phyloP scores from a whole-genome alignment of 2,797 vertebrate genomes.

The Argyrosomus regius region DNA sequence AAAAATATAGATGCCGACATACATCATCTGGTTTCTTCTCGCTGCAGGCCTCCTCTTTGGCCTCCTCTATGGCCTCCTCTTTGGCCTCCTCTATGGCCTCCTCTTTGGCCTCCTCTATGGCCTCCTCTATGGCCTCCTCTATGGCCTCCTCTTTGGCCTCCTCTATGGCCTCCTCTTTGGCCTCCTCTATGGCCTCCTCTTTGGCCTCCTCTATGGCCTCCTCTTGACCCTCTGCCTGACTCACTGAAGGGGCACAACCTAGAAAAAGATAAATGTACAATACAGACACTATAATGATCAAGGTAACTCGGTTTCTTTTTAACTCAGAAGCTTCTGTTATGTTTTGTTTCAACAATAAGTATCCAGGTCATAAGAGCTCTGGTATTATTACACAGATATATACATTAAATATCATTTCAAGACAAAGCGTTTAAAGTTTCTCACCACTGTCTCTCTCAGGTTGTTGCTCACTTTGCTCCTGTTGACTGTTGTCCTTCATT shows the following conservation, averaged over 20 bases:
- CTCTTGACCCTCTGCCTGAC: slow-evolving; percentile 62
- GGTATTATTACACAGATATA: not conserved
- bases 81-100: slow-evolving; percentile 15
- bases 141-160: slow-evolving; percentile 44
- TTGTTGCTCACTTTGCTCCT: slow-evolving; percentile 49
- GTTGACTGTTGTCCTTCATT: slow-evolving; percentile 15
- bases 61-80: slow-evolving; percentile 42
- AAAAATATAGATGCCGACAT: slow-evolving; percentile 13
- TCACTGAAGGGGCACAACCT: slow-evolving; percentile 46
- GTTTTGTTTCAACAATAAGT: not conserved
- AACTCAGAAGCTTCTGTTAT: not conserved
- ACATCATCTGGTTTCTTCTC: slow-evolving; percentile 70
- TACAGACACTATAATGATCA: not conserved
- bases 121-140: slow-evolving; percentile 48
- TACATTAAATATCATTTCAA: not conserved
- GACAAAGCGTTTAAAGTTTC: not conserved
- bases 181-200: slow-evolving; percentile 42
- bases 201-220: slow-evolving; percentile 17
- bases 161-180: slow-evolving; percentile 47
- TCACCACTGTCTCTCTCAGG: slow-evolving; percentile 55
- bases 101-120: slow-evolving; percentile 23
- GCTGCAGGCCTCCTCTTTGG: slow-evolving; percentile 54
- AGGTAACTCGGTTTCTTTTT: not conserved
- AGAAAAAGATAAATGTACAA: not conserved
- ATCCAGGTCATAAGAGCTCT: not conserved